phyloP scores from a whole-genome alignment of 2,797 vertebrate species.

The Melanotaenia nigrans region DNA sequence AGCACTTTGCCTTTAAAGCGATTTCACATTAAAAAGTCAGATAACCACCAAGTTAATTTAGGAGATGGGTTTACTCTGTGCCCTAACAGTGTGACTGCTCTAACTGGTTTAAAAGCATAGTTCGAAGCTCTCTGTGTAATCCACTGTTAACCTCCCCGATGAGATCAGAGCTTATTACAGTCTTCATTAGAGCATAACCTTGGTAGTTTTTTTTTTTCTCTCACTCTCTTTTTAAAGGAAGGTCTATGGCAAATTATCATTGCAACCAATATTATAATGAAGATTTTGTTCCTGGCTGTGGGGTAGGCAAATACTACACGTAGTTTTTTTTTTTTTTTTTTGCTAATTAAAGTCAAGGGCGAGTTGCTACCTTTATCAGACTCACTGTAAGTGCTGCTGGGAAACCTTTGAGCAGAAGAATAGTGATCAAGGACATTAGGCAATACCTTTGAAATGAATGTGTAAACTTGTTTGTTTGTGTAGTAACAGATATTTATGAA shows the following conservation, averaged over 20 bases:
- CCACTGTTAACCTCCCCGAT: conserved; percentile 66
- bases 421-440: conserved; percentile 54
- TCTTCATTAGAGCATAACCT: conserved; percentile 68
- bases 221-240: conserved; percentile 8
- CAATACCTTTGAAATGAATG: conserved; percentile 44
- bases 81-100: conserved; percentile 39
- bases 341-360: conserved; percentile 59
- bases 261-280: conserved; percentile 66
- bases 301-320: conserved; percentile 47
- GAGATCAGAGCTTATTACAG: conserved; percentile 67
- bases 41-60: conserved; percentile 68
- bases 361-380: conserved; percentile 54
- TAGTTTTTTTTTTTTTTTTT: conserved; percentile 15
- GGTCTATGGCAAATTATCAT: conserved; percentile 57
- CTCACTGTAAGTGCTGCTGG: conserved; percentile 43
- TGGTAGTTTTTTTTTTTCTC: conserved; percentile 48
- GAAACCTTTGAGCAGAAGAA: conserved; percentile 54
- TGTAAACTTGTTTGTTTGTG: conserved; percentile 6
- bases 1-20: conserved; percentile 59
- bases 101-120: conserved; percentile 60
- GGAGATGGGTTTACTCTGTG: conserved; percentile 57
- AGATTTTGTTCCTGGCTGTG: conserved; percentile 43
- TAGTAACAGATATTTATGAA: conserved; percentile 27
- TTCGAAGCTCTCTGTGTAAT: conserved; percentile 63
- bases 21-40: conserved; percentile 68